Conservation (phyloP, 1,140 invertebrate species). For the Drosophila takahashii region DNA sequence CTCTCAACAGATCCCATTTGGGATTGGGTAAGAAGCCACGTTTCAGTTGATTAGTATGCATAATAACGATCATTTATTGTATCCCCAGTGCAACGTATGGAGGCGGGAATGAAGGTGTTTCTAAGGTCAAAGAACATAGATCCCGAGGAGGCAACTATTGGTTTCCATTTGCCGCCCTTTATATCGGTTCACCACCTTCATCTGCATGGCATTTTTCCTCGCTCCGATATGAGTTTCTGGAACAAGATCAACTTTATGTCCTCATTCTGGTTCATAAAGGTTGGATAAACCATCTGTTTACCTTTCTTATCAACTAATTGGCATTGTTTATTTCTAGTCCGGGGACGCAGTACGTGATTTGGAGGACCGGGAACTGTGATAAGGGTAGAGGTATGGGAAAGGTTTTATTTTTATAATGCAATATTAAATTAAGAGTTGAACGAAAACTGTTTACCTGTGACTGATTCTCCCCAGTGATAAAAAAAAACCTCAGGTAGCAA, state of each 20-base stretch:
- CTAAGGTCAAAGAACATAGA: conserved; percentile 85
- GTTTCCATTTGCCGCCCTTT: conserved; percentile 97
- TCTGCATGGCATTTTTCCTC: conserved; percentile 93
- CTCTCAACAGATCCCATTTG: conserved; percentile 87
- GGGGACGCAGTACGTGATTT: conserved; percentile 20
- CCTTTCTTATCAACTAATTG: neutral
- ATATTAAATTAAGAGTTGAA: neutral
- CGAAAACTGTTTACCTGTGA: conserved; percentile 12
- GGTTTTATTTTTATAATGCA: neutral
- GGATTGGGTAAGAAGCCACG: conserved; percentile 87
- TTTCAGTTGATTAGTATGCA: neutral
- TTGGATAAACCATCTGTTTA: conserved; percentile 85
- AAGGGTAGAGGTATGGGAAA: neutral
- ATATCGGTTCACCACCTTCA: conserved; percentile 93
- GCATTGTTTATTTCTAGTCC: conserved; percentile 26
- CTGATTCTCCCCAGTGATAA: neutral
- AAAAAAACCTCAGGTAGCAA: neutral
- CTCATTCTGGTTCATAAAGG: conserved; percentile 94
- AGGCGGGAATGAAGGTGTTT: conserved; percentile 50
- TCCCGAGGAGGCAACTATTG: conserved; percentile 88
- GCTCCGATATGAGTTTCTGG: conserved; percentile 89
- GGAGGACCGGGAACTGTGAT: conserved; percentile 41
- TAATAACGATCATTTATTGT: neutral
- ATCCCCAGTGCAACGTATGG: conserved; percentile 58
- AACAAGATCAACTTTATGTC: conserved; percentile 90